These are phyloP conservation scores for Lamprotornis superbus DNA, from an alignment of 2,113 vertebrate species.

Conservation along the genomic window DNA sequence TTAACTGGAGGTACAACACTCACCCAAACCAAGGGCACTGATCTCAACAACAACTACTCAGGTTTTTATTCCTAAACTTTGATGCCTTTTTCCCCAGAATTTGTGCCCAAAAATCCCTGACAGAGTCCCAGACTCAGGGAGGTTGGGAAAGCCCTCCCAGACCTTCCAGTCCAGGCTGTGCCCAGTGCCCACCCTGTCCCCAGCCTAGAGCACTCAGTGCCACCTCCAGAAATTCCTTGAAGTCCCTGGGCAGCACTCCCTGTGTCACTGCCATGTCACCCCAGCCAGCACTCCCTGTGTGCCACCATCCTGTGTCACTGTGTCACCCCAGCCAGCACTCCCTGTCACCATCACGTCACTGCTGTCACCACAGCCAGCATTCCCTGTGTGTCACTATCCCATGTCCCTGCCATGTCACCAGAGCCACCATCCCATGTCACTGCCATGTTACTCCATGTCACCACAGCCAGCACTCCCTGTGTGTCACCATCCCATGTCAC, in stretches of 20 bases:
- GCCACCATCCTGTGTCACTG: too few relatives aligned
- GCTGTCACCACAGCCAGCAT: not conserved
- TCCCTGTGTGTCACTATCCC: not conserved
- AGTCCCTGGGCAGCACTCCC: not conserved
- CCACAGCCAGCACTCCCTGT: too few relatives aligned
- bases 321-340: too few relatives aligned
- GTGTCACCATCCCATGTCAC: not conserved
- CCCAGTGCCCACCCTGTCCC: accelerated
- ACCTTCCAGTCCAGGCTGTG: accelerated
- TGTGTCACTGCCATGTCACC: too few relatives aligned
- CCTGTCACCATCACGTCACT: not conserved
- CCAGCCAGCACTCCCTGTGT: not conserved
- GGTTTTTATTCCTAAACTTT: not conserved
- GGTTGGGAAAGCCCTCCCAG: not conserved
- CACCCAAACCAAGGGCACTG: not conserved
- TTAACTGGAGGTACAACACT: not conserved
- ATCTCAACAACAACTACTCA: accelerated
- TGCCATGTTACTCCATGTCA: too few relatives aligned
- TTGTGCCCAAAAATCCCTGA: not conserved
- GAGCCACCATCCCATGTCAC: too few relatives aligned
- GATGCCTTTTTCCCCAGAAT: accelerated
- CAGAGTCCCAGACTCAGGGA: too few relatives aligned
- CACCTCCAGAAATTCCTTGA: not conserved
- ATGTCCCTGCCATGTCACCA: not conserved
- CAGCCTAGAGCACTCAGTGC: not conserved